These are phyloP conservation scores for Xyliphius kryptos DNA, from an alignment of 2,113 vertebrate genomes.

Conservation along the genomic window DNA sequence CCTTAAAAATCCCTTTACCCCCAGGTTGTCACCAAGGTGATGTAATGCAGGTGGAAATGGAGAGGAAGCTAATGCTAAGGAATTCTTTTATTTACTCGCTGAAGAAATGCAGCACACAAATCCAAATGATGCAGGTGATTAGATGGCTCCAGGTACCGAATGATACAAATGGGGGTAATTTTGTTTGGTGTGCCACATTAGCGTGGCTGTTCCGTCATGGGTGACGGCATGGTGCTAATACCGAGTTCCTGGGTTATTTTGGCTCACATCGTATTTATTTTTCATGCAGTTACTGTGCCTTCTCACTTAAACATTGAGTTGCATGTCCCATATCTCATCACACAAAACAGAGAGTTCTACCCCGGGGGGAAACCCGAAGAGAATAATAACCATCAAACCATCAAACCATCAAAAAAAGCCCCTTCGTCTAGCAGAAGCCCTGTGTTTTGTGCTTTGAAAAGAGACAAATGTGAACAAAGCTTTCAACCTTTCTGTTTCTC, in stretches of 20 bases:
- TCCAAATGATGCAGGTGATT: not conserved
- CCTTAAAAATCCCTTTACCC: no score
- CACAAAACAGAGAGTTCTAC: constrained; percentile 41
- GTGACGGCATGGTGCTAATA: constrained; percentile 22
- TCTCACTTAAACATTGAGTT: constrained; percentile 56
- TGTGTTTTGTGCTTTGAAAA: constrained; percentile 68
- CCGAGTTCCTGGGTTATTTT: constrained; percentile 54
- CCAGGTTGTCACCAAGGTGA: no score
- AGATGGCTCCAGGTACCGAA: constrained; percentile 21
- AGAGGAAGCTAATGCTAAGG: no score
- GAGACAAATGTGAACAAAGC: constrained; percentile 65
- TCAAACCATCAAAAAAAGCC: no score
- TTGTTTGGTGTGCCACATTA: constrained; percentile 20
- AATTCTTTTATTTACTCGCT: no score
- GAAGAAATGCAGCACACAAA: no score
- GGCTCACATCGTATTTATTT: constrained; percentile 56
- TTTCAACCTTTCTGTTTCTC: constrained; percentile 51
- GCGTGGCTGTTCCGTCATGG: constrained; percentile 3
- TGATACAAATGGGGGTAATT: constrained; percentile 34
- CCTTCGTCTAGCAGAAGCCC: no score
- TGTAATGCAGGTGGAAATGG: no score
- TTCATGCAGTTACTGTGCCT: constrained; percentile 64
- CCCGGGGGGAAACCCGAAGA: constrained; percentile 29
- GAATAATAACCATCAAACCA: constrained; percentile 41
- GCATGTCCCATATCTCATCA: constrained; percentile 40